These are phyloP conservation scores for Papilio protenor DNA, from an alignment of 2,888 invertebrate genomes.

Conservation along the genomic window DNA sequence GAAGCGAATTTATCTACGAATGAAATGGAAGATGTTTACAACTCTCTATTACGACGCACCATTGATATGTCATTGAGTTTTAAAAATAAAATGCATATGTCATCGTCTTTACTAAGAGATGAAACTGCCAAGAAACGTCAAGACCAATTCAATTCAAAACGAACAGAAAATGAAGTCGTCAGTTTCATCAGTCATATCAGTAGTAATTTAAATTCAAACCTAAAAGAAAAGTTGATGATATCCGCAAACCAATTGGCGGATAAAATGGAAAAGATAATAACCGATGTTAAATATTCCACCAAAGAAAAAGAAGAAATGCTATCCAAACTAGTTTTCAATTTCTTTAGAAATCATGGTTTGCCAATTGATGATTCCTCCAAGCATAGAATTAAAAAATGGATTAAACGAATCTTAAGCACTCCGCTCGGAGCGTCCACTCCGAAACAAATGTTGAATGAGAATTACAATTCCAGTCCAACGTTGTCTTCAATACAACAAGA, in stretches of 20 bases:
- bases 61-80: conserved; percentile 29
- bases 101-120: neutral
- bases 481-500: conserved; percentile 1
- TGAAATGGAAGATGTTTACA: conserved; percentile 34
- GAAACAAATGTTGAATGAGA: conserved; percentile 4
- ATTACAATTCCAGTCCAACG: conserved; percentile 17
- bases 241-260: conserved; percentile 25
- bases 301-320: conserved; percentile 33
- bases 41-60: conserved; percentile 15
- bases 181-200: conserved; percentile 22
- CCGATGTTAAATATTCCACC: conserved; percentile 6
- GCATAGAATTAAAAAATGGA: conserved; percentile 13
- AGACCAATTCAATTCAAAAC: neutral
- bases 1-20: conserved; percentile 32
- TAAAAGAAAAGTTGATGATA: conserved; percentile 1
- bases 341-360: conserved; percentile 19
- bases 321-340: conserved; percentile 28
- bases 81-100: conserved; percentile 12
- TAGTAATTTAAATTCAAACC: neutral
- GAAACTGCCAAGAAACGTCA: neutral
- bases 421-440: conserved; percentile 31
- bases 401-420: conserved; percentile 21
- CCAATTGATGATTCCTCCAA: conserved; percentile 7
- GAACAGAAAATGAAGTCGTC: conserved; percentile 30
- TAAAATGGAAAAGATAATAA: conserved; percentile 33